Conservation (phyloP, 2,797 vertebrate genomes). For the Holocentrus rufus region DNA sequence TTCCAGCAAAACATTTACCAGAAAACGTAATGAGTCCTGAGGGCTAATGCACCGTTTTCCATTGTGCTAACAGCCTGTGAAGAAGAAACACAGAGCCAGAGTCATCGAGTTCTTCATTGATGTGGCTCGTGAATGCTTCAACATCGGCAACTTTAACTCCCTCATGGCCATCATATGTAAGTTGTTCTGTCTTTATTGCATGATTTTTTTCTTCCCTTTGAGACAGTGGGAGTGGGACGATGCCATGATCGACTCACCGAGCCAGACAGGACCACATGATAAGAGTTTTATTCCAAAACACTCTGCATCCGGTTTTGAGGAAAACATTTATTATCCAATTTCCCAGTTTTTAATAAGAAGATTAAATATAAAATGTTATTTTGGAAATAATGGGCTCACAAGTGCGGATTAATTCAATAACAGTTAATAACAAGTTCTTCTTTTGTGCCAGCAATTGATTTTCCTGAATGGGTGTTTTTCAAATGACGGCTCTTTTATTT, state of each 20-base stretch:
- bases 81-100: slow-evolving; percentile 93
- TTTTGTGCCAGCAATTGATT: too few species aligned
- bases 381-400: neutral
- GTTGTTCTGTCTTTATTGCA: slow-evolving; percentile 39
- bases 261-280: too few species aligned
- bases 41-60: neutral
- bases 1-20: neutral
- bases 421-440: neutral
- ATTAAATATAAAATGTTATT: too few species aligned
- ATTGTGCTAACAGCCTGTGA: slow-evolving; percentile 83
- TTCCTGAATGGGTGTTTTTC: neutral
- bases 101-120: slow-evolving; percentile 96
- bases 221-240: too few species aligned
- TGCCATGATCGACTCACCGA: too few species aligned
- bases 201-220: neutral
- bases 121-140: slow-evolving; percentile 94
- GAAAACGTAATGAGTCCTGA: neutral
- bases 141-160: slow-evolving; percentile 98
- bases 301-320: neutral
- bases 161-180: slow-evolving; percentile 98
- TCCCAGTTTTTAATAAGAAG: neutral
- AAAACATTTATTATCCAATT: neutral
- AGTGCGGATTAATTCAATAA: neutral
- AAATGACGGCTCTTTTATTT: neutral
- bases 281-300: neutral